Evolutionary conservation across 1,140 invertebrate species (phyloP), one percentile per base, ranked within the genome.

Genomic region (Pseudomyrmex concolor): DNA sequence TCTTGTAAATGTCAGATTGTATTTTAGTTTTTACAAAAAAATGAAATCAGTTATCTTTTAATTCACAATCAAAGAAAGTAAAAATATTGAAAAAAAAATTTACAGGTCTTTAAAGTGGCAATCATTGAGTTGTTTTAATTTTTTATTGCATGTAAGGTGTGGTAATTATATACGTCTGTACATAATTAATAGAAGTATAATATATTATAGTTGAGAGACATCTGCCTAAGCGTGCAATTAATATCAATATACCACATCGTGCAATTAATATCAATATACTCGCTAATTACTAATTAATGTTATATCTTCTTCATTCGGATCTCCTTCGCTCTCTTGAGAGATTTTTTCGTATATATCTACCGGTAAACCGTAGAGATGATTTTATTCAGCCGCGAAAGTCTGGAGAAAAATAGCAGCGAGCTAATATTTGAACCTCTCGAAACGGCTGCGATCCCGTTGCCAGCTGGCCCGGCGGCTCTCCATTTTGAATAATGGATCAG

Each of bases 401-500:
- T 57, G 25, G 62, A 74, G 66, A 80, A 81, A 80, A 84, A 82
- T 84, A 85, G 71, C 71, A 71, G 17, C 67, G 50, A 62, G 59
- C 67, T 90, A 90, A 88, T 89, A 89, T 90, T 89, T 88, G 86
- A 85, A 43, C 48, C 77, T 88, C 70, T 72, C 72, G 74, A 88
- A 89, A 90, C 71, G 70, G 22, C 12, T 78, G 57, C 81, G 83
- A 87, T 89, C 73, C 78, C 83, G 63, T 86, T 87, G 74, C 76
- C 85, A 84, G 82, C 66, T 88, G 77, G 74, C 66, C 60, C 17
- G 54, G 45, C 73, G 25, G 19, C 77, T 63, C 70, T 85, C 60
- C 80, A 86, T 89, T 86, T 81, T 88, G 87, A 90, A 90, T 89
- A 89, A 89, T 89, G 87, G 86, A 88, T 89, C 83, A 84, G 85